Base-by-base conservation (phyloP, 2,888 invertebrate genomes). In the Nycteola revayana region DNA sequence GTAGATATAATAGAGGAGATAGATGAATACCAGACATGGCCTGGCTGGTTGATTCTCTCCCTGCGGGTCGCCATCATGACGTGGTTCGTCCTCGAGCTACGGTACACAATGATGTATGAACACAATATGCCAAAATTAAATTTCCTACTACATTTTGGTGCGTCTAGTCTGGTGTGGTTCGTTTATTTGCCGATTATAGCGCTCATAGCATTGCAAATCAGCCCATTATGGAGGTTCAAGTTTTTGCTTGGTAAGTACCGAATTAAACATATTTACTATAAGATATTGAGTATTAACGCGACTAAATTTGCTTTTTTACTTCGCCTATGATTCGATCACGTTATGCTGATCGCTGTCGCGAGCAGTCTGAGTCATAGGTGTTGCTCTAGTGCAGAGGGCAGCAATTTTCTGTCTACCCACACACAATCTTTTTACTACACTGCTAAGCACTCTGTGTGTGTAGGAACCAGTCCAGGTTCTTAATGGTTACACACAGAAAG, bases 21-120 rank as follows among this genome's bases (percentile, higher is more conserved):
- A 33, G 98, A 98, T 69, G 97, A 98, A 71, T 99, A 98, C 84
- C 97, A 98, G 82, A 98, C 98, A 0, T 97, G 97, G 96, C 98
- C 98, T 0, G 98, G 98, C 3, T 97, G 97, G 94, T 91, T 98
- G 46, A 96, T 98, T 44, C 91, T 99, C 0, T 92, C 94, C 14
- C 93, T 98, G 51, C 91, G 97, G 26, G 92, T 96, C 28, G 86
- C 93, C 28, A 95, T 97, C 59, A 97, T 96, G 94, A 84, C 94
- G 30, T 97, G 97, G 97, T 97, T 97, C 76, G 90, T 97, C 17
- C 90, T 93, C 34, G 94, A 94, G 66, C 71, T 92, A n/a, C 89
- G 89, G 7, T 78, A 85, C 58, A 90, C 89, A 0, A 89, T 90
- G 89, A 74, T 89, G 63, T 89, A 90, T 14, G 89, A 90, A 40